Conservation (phyloP, 2,797 vertebrate species). For the Spea hammondii region DNA sequence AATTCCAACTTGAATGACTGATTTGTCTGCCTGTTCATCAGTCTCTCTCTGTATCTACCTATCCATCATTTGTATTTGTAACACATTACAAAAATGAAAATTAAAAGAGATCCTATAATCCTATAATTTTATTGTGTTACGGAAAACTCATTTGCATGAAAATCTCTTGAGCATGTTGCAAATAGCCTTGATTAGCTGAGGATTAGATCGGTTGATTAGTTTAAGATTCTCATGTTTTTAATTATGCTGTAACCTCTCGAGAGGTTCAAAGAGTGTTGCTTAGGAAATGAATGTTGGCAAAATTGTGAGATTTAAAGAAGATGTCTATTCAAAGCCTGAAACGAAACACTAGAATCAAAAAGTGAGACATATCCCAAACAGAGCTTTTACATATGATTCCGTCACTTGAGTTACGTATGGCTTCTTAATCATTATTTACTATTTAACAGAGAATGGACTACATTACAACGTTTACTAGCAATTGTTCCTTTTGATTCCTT, state of each 20-base stretch:
- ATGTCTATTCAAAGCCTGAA: not conserved
- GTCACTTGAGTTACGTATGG: too few species aligned
- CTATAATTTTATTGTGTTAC: constrained; percentile 36
- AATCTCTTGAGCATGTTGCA: constrained; percentile 35
- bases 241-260: constrained; percentile 33
- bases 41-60: too few species aligned
- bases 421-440: too few species aligned
- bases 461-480: too few species aligned
- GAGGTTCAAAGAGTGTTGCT: constrained; percentile 5
- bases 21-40: too few species aligned
- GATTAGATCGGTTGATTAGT: constrained; percentile 47
- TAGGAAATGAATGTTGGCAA: constrained; percentile 5
- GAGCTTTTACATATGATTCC: too few species aligned
- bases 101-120: constrained; percentile 1
- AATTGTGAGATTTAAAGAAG: not conserved
- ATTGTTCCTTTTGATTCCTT: too few species aligned
- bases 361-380: not conserved
- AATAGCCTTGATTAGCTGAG: constrained; percentile 42
- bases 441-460: too few species aligned
- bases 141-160: constrained; percentile 32
- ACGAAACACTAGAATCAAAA: not conserved
- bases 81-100: not conserved
- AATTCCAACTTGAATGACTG: too few species aligned
- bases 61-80: too few species aligned
- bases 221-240: constrained; percentile 49